Evolutionary conservation across 1,140 invertebrate species (phyloP).

Genomic region (Heliconius nattereri): DNA sequence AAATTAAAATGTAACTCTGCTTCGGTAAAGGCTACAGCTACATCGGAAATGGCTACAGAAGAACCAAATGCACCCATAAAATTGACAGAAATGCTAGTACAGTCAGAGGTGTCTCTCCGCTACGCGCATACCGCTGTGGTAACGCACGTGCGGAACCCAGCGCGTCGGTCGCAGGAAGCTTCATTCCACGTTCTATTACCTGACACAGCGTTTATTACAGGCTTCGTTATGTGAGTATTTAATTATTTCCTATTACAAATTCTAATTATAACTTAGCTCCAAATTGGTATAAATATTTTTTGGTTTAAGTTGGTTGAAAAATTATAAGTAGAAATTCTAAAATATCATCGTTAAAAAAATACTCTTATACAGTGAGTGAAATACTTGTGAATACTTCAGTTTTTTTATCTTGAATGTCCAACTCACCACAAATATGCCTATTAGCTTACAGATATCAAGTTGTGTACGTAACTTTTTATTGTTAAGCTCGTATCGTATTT

Average conservation of each 20-base stretch:
- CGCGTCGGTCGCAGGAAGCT: slow-evolving; percentile 82
- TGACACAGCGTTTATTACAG: slow-evolving; percentile 85
- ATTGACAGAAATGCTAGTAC: slow-evolving; percentile 79
- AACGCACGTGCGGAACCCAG: slow-evolving; percentile 82
- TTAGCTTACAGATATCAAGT: not conserved
- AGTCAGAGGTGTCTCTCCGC: slow-evolving; percentile 82
- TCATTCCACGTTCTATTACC: slow-evolving; percentile 84
- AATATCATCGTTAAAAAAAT: not conserved
- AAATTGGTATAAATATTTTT: too few species aligned
- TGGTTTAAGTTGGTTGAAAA: too few species aligned
- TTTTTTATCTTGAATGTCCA: not conserved
- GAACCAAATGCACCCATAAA: slow-evolving; percentile 58
- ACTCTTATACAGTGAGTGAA: not conserved
- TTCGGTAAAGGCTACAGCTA: slow-evolving; percentile 1
- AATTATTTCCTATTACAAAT: not conserved
- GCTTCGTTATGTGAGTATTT: slow-evolving; percentile 83
- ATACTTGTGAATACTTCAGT: not conserved
- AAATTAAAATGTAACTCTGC: not conserved
- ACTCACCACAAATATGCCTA: not conserved
- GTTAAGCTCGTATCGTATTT: not conserved
- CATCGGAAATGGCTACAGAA: slow-evolving; percentile 36
- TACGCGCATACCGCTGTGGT: slow-evolving; percentile 83
- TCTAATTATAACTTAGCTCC: too few species aligned
- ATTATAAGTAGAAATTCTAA: too few species aligned
- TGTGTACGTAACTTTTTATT: not conserved